Evolutionary conservation across 2,113 vertebrate species (phyloP), one percentile per base, ranked within the genome.

Genomic region (Archilochus colubris): DNA sequence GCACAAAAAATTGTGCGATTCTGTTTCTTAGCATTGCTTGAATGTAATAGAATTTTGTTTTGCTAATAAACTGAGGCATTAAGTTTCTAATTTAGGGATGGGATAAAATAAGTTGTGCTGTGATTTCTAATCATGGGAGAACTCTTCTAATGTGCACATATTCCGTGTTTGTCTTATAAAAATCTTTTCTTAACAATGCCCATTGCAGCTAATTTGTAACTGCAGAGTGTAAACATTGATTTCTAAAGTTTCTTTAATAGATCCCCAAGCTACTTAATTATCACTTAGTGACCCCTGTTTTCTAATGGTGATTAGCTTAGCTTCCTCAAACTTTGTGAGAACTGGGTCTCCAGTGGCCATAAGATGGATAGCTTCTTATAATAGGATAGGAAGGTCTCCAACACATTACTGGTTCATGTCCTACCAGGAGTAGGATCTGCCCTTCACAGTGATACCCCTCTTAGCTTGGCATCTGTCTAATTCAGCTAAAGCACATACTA

Each of bases 191-290:
- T 97, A 97, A 97, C 96, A 97, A 97, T 97, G 96, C 97, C 97
- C 97, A 92, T 89, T 95, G 97, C 96, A 97, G 95, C 94, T 97
- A 95, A 97, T 97, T 97, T 97, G 95, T 95, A 95, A 87, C 94
- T 73, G 74, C 84, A 72, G 38, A 82, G 80, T 89, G 91, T 96
- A 97, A 97, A 97, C 95, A 97, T 40, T 96, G 93, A 91, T 94
- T 96, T 92, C 62, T 81, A 59, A 91, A 97, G 91, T 93, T 95
- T 94, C 93, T 96, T 95, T 96, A 97, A 97, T 97, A 96, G 94
- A 96, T 97, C 95, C 96, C 97, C 63, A 81, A 96, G 97, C 96
- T 96, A 97, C 96, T 97, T 97, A 97, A 97, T 97, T 96, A 97
- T 95, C 94, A 94, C 73, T 94, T 95, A 96, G 93, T 96, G 96